Evolutionary conservation across 2,888 invertebrate genomes (phyloP).

Genomic region (Busseola fusca): DNA sequence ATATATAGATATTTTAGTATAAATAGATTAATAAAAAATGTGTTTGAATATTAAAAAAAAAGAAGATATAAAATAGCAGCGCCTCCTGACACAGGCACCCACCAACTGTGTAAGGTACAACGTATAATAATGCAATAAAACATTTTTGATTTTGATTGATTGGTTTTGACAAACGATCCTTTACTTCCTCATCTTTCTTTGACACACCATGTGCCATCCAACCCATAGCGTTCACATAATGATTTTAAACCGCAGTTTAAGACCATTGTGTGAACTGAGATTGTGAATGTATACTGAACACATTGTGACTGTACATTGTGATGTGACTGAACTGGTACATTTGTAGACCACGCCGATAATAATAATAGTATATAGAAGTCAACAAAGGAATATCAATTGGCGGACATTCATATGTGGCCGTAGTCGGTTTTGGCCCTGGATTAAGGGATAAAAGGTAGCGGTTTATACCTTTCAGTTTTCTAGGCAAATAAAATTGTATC

Average conservation of each 20-base stretch:
- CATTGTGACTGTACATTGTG: too few species aligned
- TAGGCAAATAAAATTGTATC: background rate
- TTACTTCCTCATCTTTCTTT: background rate
- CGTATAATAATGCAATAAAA: too few species aligned
- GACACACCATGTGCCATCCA: slow-evolving; percentile 14
- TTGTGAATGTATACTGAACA: too few species aligned
- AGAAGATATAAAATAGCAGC: too few species aligned
- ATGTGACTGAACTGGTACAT: slow-evolving; percentile 16
- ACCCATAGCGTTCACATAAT: slow-evolving; percentile 26
- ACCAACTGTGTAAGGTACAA: too few species aligned
- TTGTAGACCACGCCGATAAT: slow-evolving; percentile 37
- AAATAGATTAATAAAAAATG: too few species aligned
- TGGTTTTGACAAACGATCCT: background rate
- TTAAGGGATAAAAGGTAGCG: slow-evolving; percentile 28
- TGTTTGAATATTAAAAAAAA: too few species aligned
- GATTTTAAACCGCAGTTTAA: slow-evolving; percentile 15
- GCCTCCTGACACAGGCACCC: too few species aligned
- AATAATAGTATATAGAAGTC: slow-evolving; percentile 51
- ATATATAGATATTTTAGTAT: too few species aligned
- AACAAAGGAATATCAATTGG: slow-evolving; percentile 63
- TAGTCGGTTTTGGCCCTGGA: slow-evolving; percentile 24
- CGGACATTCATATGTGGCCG: slow-evolving; percentile 34
- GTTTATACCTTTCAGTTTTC: background rate
- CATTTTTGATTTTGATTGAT: too few species aligned
- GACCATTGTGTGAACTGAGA: too few species aligned